Conservation (phyloP, 2,113 vertebrate genomes). For the Castor canadensis region DNA sequence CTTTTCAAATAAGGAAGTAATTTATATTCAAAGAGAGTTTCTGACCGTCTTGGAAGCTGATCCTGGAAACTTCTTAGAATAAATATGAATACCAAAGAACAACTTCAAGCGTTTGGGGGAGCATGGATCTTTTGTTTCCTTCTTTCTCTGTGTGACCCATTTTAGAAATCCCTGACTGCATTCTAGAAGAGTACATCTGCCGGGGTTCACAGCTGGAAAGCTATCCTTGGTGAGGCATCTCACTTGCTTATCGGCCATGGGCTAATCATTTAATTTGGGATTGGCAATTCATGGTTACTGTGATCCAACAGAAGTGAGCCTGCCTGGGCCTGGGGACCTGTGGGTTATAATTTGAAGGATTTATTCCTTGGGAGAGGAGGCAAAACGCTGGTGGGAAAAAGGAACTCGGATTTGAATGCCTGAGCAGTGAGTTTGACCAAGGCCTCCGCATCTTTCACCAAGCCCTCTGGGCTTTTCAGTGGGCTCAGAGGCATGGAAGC, state of each 20-base stretch:
- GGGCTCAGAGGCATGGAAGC: background rate
- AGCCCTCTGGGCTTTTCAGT: background rate
- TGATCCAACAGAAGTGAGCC: background rate
- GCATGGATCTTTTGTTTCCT: background rate
- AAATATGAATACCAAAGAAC: background rate
- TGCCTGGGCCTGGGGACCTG: conserved; percentile 28
- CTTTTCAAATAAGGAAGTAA: background rate
- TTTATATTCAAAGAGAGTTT: background rate
- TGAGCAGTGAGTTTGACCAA: background rate
- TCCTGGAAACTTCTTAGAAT: background rate
- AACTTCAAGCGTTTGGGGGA: background rate
- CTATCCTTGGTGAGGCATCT: background rate
- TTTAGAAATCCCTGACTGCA: background rate
- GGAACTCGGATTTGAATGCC: background rate
- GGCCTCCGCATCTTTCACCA: background rate
- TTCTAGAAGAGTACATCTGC: background rate
- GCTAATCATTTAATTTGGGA: conserved; percentile 55
- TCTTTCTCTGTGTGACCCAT: background rate
- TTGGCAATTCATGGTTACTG: conserved; percentile 43
- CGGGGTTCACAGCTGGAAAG: background rate
- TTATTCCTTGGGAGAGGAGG: conserved; percentile 33
- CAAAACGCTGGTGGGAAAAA: conserved; percentile 21
- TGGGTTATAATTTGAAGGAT: conserved; percentile 60
- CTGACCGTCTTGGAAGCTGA: background rate
- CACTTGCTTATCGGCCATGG: background rate